Percentiles rank a stretch among this genome's conserved stretches.
These are phyloP conservation scores for Tupaia tana DNA, from an alignment of 2,113 vertebrate genomes.

Conservation along the genomic window DNA sequence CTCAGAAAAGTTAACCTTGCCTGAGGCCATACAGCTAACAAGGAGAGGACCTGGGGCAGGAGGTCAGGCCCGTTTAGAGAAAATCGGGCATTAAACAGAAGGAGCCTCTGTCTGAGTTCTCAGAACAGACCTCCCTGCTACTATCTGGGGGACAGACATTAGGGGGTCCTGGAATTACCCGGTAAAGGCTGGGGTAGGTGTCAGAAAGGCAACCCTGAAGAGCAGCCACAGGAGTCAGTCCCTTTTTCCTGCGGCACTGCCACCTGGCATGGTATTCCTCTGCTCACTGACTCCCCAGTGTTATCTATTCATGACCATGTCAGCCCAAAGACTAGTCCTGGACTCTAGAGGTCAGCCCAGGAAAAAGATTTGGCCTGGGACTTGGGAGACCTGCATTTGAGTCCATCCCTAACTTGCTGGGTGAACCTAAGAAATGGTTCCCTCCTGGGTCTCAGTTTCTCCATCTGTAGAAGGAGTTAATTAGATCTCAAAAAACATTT, in stretches of 20 bases:
- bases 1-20: background rate
- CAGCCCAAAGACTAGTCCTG: background rate
- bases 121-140: background rate
- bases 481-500: background rate
- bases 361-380: background rate
- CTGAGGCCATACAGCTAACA: background rate
- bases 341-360: background rate
- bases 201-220: background rate
- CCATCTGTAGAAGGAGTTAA: background rate
- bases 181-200: background rate
- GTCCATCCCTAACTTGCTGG: background rate
- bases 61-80: background rate
- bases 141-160: background rate
- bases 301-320: background rate
- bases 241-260: background rate
- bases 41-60: background rate
- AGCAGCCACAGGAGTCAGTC: background rate
- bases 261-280: background rate
- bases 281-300: too few species aligned
- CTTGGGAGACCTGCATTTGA: background rate
- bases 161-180: background rate
- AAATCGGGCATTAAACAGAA: background rate
- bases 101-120: background rate
- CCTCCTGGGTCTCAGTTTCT: conserved; percentile 31
- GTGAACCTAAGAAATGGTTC: background rate